Base-by-base conservation (phyloP, 2,888 invertebrate species). In the Drosophila peninsularis region DNA sequence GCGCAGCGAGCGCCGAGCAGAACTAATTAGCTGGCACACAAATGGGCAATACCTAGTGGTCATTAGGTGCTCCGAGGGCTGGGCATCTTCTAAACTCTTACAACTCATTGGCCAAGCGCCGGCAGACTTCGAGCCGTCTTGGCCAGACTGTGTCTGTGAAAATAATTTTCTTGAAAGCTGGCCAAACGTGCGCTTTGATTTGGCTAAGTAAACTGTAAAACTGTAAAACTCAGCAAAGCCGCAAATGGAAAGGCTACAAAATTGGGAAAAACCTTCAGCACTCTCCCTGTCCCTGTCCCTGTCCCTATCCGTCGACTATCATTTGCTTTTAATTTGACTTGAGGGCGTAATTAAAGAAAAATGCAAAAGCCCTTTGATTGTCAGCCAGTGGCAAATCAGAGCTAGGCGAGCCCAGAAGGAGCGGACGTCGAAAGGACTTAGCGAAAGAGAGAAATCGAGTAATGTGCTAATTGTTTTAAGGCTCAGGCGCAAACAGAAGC, bases 271-370 rank as follows among this genome's bases (percentile, higher is more conserved):
- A 52, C 36, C 14, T 4, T 30, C 2, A 14, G 42, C 7, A n/a
- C 27, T 2, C n/a, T 45, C 9, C 0, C 3, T 5, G 41, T 60
- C 24, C 24, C 24, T n/a, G n/a, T 45, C 9, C 0, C 3, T 5
- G 41, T 60, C 24, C 24, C 24, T n/a, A n/a, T n/a, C n/a, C n/a
- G n/a, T n/a, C n/a, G 52, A 32, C 83, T 86, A 81, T 86, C 84
- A 82, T 80, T 84, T 84, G 80, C 77, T 82, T 85, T 85, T 87
- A 80, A 87, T 87, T 85, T 79, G 79, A 75, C 88, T 84, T 71
- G 65, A 62, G 87, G 85, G 85, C 79, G 85, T 87, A 85, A 85
- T 85, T 85, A 85, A 85, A 87, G 82, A 85, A 85, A 87, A 87
- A 87, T 87, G 72, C 78, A 75, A 75, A 78, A 81, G 78, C 64